Base-by-base conservation (phyloP, 2,797 vertebrate species). In the Geotrypetes seraphini region DNA sequence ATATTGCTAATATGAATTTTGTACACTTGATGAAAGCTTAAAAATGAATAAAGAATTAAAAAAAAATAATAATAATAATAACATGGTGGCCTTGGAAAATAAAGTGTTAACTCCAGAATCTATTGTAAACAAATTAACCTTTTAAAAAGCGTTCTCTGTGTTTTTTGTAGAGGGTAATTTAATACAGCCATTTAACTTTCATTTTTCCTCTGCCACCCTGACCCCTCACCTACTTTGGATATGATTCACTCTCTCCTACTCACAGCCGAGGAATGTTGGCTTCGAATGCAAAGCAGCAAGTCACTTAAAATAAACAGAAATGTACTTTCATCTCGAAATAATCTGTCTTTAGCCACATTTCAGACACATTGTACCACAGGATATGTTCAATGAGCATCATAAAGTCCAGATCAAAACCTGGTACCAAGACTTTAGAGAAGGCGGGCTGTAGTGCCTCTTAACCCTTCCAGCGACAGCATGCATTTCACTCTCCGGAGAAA, bases 361-460 rank as follows among this genome's bases (percentile, higher is more conserved):
- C 78, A 85, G 73, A 75, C 75, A 77, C 66, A 76, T 71, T 62
- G 55, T 62, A 68, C 59, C 50, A 74, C 75, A 81, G 76, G 73
- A 83, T 78, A 73, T 71, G 59, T 83, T 80, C 69, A 75, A 79
- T 76, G 80, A 73, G 76, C 77, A 78, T 78, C 60, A 78, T 64
- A 69, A 73, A 61, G 66, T 74, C 43, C 43, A n/a, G 36, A 66
- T 54, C 52, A 57, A 69, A 71, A 57, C 52, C 25, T 28, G 45
- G 18, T 59, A 50, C 58, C 66, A 75, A 39, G 40, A 58, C 24
- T 33, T 31, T 12, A 45, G 27, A 36, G 12, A 19, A 19, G 5
- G 16, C 12, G 13, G 7, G 10, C 15, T 27, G 41, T 8, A 9
- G 8, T 26, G 16, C n/a, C n/a, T n/a, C n/a, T n/a, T n/a, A n/a